These are phyloP conservation scores for Corythaeola cristata DNA, from an alignment of 2,113 vertebrate species.

Conservation along the genomic window DNA sequence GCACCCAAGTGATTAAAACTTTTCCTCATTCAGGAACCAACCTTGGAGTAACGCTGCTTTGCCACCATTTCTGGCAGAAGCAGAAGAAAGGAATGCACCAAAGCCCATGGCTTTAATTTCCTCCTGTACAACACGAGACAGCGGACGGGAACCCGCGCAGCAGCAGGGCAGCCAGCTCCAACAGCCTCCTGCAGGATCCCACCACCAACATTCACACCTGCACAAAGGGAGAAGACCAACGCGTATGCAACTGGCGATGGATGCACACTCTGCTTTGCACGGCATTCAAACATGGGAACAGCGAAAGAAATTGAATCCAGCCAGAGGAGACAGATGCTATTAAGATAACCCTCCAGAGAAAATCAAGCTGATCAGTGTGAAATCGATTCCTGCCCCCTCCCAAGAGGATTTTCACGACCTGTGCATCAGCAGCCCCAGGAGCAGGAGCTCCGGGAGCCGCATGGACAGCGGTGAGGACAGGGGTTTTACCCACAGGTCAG, in stretches of 20 bases:
- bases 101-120: background rate
- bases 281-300: background rate
- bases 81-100: background rate
- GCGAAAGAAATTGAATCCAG: background rate
- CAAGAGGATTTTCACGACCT: background rate
- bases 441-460: background rate
- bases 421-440: background rate
- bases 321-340: background rate
- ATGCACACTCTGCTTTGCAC: background rate
- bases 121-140: background rate
- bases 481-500: background rate
- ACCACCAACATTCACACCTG: background rate
- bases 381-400: background rate
- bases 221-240: background rate
- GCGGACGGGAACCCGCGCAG: no score
- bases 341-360: background rate
- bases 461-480: background rate
- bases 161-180: background rate
- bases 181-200: background rate
- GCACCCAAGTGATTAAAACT: background rate
- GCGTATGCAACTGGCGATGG: fast-evolving
- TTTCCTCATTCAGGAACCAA: background rate
- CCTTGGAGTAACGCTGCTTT: background rate
- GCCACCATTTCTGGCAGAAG: background rate
- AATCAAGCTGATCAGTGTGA: background rate